These are phyloP conservation scores for Bimastos eiseni DNA, from an alignment of 2,888 invertebrate species.

Conservation along the genomic window DNA sequence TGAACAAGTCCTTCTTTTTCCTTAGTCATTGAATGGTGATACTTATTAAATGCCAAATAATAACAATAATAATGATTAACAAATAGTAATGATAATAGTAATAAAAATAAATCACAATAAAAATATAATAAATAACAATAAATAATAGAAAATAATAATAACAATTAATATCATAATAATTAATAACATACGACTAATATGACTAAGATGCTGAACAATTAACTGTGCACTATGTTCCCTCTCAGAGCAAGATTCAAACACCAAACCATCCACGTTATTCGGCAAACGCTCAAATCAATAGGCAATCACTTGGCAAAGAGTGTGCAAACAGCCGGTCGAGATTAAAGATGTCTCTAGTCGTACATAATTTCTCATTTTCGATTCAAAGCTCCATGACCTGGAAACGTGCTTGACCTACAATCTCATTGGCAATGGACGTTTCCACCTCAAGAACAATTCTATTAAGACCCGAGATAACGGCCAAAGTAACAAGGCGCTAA, in stretches of 20 bases:
- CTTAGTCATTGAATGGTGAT: no score
- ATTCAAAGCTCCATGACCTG: neutral
- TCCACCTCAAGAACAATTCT: neutral
- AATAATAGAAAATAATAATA: no score
- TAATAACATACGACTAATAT: no score
- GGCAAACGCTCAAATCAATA: neutral
- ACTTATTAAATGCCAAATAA: no score
- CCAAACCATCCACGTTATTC: neutral
- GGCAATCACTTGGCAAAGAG: neutral
- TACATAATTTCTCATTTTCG: neutral
- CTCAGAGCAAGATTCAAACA: no score
- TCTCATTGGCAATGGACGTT: neutral
- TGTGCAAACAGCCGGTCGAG: neutral
- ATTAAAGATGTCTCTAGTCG: neutral
- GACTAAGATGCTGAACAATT: neutral
- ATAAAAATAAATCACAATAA: no score
- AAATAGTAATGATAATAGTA: no score
- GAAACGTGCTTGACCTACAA: neutral
- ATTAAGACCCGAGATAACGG: neutral
- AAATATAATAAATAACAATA: no score
- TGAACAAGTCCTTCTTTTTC: no score
- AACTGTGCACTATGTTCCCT: neutral
- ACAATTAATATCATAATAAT: no score
- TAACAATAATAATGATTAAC: no score
- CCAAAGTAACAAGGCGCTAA: neutral